Base-by-base conservation (phyloP, 2,113 vertebrate species). In the Azemiops feae region DNA sequence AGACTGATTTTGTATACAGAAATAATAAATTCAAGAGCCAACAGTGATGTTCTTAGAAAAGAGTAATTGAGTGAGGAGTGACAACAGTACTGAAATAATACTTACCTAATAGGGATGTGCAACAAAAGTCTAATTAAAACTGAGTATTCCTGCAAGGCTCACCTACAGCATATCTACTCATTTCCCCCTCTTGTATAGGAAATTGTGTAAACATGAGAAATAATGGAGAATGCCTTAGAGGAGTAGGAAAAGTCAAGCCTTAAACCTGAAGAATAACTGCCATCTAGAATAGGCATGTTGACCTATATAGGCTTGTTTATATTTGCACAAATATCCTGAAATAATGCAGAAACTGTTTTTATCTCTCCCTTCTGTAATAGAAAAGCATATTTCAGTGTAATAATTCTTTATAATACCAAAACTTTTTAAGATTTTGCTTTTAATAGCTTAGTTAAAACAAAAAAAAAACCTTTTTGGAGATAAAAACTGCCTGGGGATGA, bases 71-170 rank as follows among this genome's bases (percentile, higher is more conserved):
- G 5, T 25, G 60, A 89, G 30, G 34, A 57, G 20, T 55, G 52
- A 69, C 87, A 92, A 69, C 87, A 92, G 39, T 27, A 85, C 27
- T 81, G 18, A 92, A 55, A 43, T 58, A 85, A 85, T 89, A 85
- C 39, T 58, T 89, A 30, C 43, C 43, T 89, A 89, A 89, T 85
- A 89, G 57, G 92, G 18, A 92, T 50, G 69, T 85, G 27, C 27
- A 85, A 89, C 39, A 85, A 89, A 89, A n/a, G 47, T 85, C 69
- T 92, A 89, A 92, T 92, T 85, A 85, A 92, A 89, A 89, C 34
- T 58, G 43, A 58, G 30, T 88, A 88, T n/a, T 54, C 30, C 87
- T 88, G 87, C 50, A 88, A 53, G 30, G 6, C 8, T 20, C 50
- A n/a, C 16, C 50, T n/a, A 53, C 30, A 69, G 64, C 16, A 69